Percentiles rank a stretch among this genome's conserved stretches.
These are phyloP conservation scores for Noctua pronuba DNA, from an alignment of 2,888 invertebrate species.

Conservation along the genomic window DNA sequence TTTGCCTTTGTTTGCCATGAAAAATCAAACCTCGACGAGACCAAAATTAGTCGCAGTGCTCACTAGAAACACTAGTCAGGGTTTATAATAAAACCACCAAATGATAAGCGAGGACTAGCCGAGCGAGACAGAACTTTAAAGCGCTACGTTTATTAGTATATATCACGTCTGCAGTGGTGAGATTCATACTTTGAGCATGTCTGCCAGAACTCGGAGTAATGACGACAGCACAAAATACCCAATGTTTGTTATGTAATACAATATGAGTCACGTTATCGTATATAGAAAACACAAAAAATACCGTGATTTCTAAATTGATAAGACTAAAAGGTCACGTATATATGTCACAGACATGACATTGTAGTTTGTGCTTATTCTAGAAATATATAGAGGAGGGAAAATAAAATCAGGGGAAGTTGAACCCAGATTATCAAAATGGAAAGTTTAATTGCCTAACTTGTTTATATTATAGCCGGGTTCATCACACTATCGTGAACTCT, in stretches of 20 bases:
- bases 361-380: not conserved
- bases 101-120: too few species aligned
- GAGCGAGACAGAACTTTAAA: too few species aligned
- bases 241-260: not conserved
- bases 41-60: too few species aligned
- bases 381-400: not conserved
- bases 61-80: too few species aligned
- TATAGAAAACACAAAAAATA: not conserved
- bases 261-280: not conserved
- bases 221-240: not conserved
- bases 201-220: too few species aligned
- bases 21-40: not conserved
- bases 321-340: slow-evolving; percentile 5
- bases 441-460: slow-evolving; percentile 18
- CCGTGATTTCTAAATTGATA: not conserved
- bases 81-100: too few species aligned
- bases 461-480: slow-evolving; percentile 18
- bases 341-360: not conserved
- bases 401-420: not conserved
- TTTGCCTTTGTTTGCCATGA: not conserved
- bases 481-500: slow-evolving; percentile 34
- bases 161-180: too few species aligned
- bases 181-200: not conserved
- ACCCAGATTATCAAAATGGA: slow-evolving; percentile 6
- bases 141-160: too few species aligned